Evolutionary conservation across 2,888 invertebrate genomes (phyloP).

Genomic region (Ecliptopera silaceata): DNA sequence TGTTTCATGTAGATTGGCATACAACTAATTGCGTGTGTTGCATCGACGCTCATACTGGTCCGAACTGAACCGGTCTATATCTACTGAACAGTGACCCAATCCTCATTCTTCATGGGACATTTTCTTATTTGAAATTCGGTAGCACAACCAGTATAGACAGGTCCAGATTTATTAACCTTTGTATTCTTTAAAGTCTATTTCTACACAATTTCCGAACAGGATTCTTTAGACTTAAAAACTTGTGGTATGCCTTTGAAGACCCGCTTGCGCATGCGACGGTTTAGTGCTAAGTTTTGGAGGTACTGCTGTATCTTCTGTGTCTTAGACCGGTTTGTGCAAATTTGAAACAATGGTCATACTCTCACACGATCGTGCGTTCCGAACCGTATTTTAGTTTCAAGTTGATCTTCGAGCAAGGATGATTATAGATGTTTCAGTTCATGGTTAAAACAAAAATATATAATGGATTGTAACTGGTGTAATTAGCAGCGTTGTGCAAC

Average conservation of each 20-base stretch:
- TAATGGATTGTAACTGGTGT: not conserved
- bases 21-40: no score
- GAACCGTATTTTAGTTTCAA: slow-evolving; percentile 8
- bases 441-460: not conserved
- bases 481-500: not conserved
- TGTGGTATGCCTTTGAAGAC: slow-evolving; percentile 55
- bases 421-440: not conserved
- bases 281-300: slow-evolving; percentile 60
- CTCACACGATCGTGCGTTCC: slow-evolving; percentile 31
- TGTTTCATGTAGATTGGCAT: no score
- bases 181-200: slow-evolving; percentile 18
- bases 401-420: not conserved
- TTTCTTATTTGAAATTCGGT: slow-evolving; percentile 33
- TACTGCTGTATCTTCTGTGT: slow-evolving; percentile 14
- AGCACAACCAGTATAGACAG: slow-evolving; percentile 22
- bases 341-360: slow-evolving; percentile 69
- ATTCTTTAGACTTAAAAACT: slow-evolving; percentile 29
- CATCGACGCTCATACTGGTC: no score
- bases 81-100: slow-evolving; percentile 1
- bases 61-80: not conserved
- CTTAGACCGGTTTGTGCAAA: slow-evolving; percentile 77
- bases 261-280: slow-evolving; percentile 49
- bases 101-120: slow-evolving; percentile 18
- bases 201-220: slow-evolving; percentile 29
- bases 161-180: slow-evolving; percentile 26